A percentile compares a stretch with the other conserved stretches of the same genome.
phyloP scores from a whole-genome alignment of 2,113 vertebrate genomes.

The Dolichotis patagonum region DNA sequence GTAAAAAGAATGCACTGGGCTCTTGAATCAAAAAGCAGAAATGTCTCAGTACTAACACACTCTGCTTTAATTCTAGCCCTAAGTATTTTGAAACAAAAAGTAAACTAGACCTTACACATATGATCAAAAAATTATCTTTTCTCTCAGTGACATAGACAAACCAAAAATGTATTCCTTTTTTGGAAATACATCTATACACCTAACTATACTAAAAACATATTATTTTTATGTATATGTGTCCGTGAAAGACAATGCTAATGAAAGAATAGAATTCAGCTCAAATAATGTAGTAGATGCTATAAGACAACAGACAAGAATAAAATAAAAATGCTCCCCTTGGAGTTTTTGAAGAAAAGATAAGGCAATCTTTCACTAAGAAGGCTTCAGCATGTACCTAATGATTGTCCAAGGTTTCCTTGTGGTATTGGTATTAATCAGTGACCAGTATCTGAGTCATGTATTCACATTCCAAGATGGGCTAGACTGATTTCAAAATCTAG shows the following conservation, averaged over 20 bases:
- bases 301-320: background rate
- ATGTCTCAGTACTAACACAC: background rate
- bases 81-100: conserved; percentile 42
- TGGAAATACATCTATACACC: too few species aligned
- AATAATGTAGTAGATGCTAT: background rate
- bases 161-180: background rate
- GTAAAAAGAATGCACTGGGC: background rate
- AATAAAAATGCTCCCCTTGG: background rate
- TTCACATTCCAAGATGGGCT: background rate
- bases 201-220: background rate
- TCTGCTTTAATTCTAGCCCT: background rate
- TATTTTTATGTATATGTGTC: background rate
- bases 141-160: background rate
- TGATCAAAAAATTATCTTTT: background rate
- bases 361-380: background rate
- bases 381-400: background rate
- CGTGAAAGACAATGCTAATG: background rate
- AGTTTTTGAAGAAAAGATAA: background rate
- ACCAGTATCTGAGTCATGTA: background rate
- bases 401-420: background rate
- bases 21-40: background rate
- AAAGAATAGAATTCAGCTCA: background rate
- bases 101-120: background rate
- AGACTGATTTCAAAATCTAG: conserved; percentile 5
- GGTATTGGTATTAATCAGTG: background rate